A percentile compares a stretch with the other conserved stretches of the same genome.
phyloP scores from a whole-genome alignment of 2,113 vertebrate genomes.

The Dicrurus megarhynchus region DNA sequence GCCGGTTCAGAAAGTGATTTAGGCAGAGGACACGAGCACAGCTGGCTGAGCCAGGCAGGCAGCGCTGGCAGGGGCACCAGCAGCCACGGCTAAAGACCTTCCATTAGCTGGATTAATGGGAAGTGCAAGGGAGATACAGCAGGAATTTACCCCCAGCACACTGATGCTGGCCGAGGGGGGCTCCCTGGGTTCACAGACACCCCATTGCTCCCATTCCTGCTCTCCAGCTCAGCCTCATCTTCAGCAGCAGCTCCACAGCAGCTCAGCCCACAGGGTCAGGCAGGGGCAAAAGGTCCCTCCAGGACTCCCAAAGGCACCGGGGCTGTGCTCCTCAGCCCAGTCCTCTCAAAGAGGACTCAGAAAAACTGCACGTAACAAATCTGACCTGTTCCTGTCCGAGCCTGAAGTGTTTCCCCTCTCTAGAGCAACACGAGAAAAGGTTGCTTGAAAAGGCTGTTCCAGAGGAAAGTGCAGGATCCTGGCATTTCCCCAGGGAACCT shows the following conservation, averaged over 20 bases:
- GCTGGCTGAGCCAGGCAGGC: neutral
- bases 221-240: neutral
- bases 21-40: neutral
- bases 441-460: neutral
- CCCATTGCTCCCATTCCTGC: neutral
- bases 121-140: rapidly evolving
- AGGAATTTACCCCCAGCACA: neutral
- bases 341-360: neutral
- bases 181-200: neutral
- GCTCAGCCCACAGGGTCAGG: neutral
- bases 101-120: neutral
- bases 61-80: neutral
- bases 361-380: rapidly evolving
- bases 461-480: neutral
- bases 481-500: neutral
- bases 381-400: rapidly evolving
- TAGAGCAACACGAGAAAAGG: too few relatives aligned
- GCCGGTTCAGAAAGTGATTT: neutral
- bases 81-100: neutral
- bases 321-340: neutral
- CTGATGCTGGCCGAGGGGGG: neutral
- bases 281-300: rapidly evolving
- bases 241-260: neutral
- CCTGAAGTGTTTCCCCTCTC: neutral
- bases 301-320: neutral